Base-by-base conservation (phyloP, 2,113 vertebrate genomes). In the Cyphotilapia sp. region DNA sequence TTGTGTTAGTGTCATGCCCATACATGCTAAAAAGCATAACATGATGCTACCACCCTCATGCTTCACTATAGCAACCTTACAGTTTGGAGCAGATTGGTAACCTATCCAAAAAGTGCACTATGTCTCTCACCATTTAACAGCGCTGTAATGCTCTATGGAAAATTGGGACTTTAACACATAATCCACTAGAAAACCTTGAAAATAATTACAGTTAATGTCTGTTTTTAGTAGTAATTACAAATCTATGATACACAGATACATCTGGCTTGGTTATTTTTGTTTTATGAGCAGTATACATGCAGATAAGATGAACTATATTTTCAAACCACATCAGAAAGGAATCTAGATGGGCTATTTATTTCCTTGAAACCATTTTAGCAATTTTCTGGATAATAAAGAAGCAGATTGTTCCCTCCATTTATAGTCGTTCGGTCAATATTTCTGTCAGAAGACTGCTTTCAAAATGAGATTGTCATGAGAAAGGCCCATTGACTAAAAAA, bases 331-430 rank as follows among this genome's bases (percentile, higher is more conserved):
- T 66, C 78, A 80, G n/a, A 87, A 29, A 56, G 45, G 17, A 42
- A 57, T 35, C 27, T 61, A 82, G 80, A 45, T 5, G 31, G 14
- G 3, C 66, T 85, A 57, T 93, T 88, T 82, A 74, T 89, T 87
- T 86, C 57, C 69, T 91, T 38, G 45, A 83, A 84, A 91, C 24
- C 87, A 82, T 81, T 94, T 92, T 61, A 51, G 90, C 87, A 90
- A 90, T 92, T 94, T 94, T 91, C 85, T 92, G 88, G 85, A 88
- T 92, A 87, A 92, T 90, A 82, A 89, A 94, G 63, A 90, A 93
- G 88, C 53, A 45, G 85, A 94, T 86, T 5, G 29, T 12, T 83
- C n/a, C 40, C 33, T 53, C 81, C 86, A 91, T 93, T 93, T 87
- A 82, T 89, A 85, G 86, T 13, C 9, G 12, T 82, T 86, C 35